These are phyloP conservation scores for Oncorhynchus clarkii DNA, from an alignment of 2,113 vertebrate species.

Conservation along the genomic window DNA sequence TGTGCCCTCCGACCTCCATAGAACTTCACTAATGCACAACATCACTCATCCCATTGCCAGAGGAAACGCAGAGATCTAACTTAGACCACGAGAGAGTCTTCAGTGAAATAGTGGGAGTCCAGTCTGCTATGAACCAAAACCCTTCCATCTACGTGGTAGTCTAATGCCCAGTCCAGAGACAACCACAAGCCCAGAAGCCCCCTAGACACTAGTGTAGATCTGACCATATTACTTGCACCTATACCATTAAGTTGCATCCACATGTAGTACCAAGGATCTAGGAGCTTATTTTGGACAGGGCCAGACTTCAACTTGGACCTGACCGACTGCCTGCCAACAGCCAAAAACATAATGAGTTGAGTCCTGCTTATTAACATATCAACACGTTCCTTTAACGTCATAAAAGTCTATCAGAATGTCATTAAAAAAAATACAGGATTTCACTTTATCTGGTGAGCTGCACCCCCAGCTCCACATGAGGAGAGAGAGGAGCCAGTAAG, in stretches of 20 bases:
- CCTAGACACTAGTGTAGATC: background rate
- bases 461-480: background rate
- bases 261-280: background rate
- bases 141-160: background rate
- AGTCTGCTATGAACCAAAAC: background rate
- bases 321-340: background rate
- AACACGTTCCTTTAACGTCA: background rate
- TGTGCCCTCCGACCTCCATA: constrained; percentile 38
- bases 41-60: constrained; percentile 53
- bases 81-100: background rate
- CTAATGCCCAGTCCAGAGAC: background rate
- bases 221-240: background rate
- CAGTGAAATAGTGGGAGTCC: background rate
- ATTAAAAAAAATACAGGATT: background rate
- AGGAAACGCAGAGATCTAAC: constrained; percentile 35
- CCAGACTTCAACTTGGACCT: background rate
- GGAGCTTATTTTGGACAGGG: background rate
- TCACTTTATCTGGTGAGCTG: no score
- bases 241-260: no score
- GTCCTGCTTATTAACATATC: background rate
- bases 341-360: background rate
- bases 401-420: background rate
- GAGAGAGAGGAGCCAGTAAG: background rate
- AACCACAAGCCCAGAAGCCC: background rate
- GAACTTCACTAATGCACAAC: constrained; percentile 53